A percentile compares a stretch with the other conserved stretches of the same genome.
These are phyloP conservation scores for Sminthurides aquaticus DNA, from an alignment of 2,888 invertebrate species.

Conservation along the genomic window DNA sequence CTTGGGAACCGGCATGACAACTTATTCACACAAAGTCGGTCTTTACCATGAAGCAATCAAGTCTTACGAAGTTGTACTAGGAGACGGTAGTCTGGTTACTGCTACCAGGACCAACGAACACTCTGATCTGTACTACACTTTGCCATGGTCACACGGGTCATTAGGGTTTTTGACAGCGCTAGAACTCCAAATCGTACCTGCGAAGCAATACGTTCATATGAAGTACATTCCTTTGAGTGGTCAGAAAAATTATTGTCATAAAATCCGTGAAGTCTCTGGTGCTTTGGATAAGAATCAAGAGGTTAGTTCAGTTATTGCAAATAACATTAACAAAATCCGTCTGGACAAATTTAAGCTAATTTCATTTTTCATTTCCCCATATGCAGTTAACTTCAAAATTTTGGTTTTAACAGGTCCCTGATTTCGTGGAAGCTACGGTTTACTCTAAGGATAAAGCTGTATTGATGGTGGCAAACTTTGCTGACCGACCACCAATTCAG, in stretches of 20 bases:
- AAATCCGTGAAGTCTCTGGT: slow-evolving; percentile 57
- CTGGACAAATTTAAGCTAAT: not conserved
- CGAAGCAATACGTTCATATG: slow-evolving; percentile 59
- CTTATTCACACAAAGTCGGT: slow-evolving; percentile 63
- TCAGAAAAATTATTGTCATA: slow-evolving; percentile 58
- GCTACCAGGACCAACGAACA: slow-evolving; percentile 55
- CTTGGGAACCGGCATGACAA: slow-evolving; percentile 66
- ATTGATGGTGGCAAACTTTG: slow-evolving; percentile 60
- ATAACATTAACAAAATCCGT: not conserved
- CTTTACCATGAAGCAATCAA: slow-evolving; percentile 61
- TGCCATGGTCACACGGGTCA: slow-evolving; percentile 63
- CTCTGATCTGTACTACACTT: slow-evolving; percentile 54
- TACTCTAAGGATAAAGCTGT: slow-evolving; percentile 58
- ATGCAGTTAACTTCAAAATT: too few relatives aligned
- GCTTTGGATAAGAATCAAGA: slow-evolving; percentile 48
- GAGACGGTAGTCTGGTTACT: slow-evolving; percentile 56
- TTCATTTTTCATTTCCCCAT: not conserved
- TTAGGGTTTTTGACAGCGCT: slow-evolving; percentile 59
- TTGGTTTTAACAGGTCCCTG: slow-evolving; percentile 51
- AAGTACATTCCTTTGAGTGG: slow-evolving; percentile 58
- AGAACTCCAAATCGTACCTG: slow-evolving; percentile 56
- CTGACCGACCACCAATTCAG: slow-evolving; percentile 52
- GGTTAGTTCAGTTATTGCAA: slow-evolving; percentile 21
- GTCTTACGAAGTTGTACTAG: slow-evolving; percentile 60
- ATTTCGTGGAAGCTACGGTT: slow-evolving; percentile 62